Conservation (phyloP, 2,888 invertebrate genomes). For the Holacanthella duospinosa region DNA sequence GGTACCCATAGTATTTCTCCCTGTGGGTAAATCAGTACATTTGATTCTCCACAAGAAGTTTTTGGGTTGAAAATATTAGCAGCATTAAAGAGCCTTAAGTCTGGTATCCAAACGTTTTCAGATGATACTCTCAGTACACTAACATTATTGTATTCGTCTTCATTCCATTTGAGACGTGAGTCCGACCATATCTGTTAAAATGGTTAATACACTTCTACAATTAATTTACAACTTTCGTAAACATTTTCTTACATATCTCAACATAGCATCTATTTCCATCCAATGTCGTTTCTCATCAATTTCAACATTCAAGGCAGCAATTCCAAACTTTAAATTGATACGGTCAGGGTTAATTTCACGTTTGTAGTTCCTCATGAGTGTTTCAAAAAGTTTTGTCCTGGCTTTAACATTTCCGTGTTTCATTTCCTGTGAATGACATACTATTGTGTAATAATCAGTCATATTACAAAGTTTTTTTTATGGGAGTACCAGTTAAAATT, state of each 20-base stretch:
- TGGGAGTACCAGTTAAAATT: too few species aligned
- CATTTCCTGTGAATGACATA: too few species aligned
- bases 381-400: neutral
- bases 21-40: neutral
- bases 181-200: neutral
- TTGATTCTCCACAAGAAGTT: neutral
- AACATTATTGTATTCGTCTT: neutral
- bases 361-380: neutral
- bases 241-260: neutral
- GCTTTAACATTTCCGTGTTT: neutral
- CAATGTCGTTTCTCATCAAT: too few species aligned
- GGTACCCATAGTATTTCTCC: neutral
- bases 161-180: neutral
- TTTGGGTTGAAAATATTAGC: neutral
- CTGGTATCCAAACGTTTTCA: neutral
- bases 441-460: too few species aligned
- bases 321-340: neutral
- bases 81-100: neutral
- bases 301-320: too few species aligned
- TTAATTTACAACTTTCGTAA: too few species aligned
- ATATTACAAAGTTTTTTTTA: too few species aligned
- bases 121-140: neutral
- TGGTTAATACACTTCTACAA: too few species aligned
- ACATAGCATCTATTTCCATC: too few species aligned
- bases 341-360: neutral